These are phyloP conservation scores for Coelopa pilipes DNA, from an alignment of 2,888 invertebrate species.

Conservation along the genomic window DNA sequence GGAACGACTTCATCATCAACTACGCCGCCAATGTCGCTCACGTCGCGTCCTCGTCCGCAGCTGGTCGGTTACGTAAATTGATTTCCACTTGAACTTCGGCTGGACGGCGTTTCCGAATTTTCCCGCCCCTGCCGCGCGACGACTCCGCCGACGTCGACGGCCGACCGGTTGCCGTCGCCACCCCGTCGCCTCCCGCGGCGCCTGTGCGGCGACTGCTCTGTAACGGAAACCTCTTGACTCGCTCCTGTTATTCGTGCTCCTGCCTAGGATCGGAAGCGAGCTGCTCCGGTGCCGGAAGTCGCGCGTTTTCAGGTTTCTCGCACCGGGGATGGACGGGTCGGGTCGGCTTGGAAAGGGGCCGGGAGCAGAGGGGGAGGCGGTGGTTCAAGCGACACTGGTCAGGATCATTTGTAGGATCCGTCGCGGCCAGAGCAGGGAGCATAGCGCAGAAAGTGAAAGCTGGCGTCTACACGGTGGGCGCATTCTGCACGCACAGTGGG, in stretches of 20 bases:
- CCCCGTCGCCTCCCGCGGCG: constrained; percentile 14
- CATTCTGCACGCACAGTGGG: no score
- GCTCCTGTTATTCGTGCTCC: constrained; percentile 42
- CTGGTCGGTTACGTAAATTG: constrained; percentile 42
- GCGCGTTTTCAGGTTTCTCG: constrained; percentile 26
- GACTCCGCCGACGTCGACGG: constrained; percentile 12
- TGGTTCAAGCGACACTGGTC: neutral
- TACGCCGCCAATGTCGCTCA: neutral
- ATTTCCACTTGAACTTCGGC: constrained; percentile 45
- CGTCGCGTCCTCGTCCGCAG: constrained; percentile 21
- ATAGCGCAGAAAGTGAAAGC: no score
- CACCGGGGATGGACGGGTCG: no score
- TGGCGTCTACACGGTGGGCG: no score
- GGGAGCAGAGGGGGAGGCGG: no score
- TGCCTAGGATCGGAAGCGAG: constrained; percentile 40
- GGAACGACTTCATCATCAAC: neutral
- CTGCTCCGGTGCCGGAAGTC: constrained; percentile 42
- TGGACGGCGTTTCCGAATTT: constrained; percentile 32
- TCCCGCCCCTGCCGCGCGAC: neutral
- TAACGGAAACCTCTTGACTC: constrained; percentile 51
- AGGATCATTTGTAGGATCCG: constrained; percentile 2
- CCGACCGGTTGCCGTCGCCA: neutral
- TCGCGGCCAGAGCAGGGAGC: no score
- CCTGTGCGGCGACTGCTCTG: constrained; percentile 39
- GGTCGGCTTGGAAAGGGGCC: no score